phyloP scores from a whole-genome alignment of 2,888 invertebrate genomes.

The Amiota mariae region DNA sequence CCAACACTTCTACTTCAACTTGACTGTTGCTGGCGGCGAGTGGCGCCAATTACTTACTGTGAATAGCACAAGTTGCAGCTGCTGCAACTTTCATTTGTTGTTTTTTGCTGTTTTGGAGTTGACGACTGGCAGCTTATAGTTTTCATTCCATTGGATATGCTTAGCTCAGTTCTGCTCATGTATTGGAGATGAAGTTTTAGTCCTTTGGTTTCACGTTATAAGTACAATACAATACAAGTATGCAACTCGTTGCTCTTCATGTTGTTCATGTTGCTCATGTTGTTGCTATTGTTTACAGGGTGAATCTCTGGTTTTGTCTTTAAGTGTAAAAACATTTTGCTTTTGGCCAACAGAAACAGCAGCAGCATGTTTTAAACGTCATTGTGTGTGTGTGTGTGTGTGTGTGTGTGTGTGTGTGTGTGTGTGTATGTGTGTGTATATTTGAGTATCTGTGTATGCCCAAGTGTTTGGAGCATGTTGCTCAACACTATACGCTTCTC shows the following conservation, averaged over 20 bases:
- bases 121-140: not conserved
- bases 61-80: too few species aligned
- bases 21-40: conserved; percentile 17
- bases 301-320: conserved; percentile 67
- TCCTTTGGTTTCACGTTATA: conserved; percentile 43
- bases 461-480: too few species aligned
- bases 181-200: conserved; percentile 30
- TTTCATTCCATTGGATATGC: conserved; percentile 14
- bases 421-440: not conserved
- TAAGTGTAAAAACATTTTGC: conserved; percentile 68
- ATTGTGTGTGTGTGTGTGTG: conserved; percentile 42
- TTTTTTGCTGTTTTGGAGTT: conserved; percentile 3
- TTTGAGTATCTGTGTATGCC: too few species aligned
- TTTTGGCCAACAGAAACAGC: conserved; percentile 47
- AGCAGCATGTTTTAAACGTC: conserved; percentile 58
- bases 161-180: conserved; percentile 6
- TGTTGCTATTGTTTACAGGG: conserved; percentile 44
- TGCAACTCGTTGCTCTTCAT: not conserved
- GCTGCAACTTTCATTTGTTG: not conserved
- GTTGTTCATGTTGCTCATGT: not conserved
- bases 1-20: not conserved
- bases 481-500: too few species aligned
- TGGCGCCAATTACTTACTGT: conserved; percentile 25
- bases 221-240: too few species aligned
- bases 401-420: conserved; percentile 36